phyloP scores from a whole-genome alignment of 2,797 vertebrate species.

The Microhierax caerulescens region DNA sequence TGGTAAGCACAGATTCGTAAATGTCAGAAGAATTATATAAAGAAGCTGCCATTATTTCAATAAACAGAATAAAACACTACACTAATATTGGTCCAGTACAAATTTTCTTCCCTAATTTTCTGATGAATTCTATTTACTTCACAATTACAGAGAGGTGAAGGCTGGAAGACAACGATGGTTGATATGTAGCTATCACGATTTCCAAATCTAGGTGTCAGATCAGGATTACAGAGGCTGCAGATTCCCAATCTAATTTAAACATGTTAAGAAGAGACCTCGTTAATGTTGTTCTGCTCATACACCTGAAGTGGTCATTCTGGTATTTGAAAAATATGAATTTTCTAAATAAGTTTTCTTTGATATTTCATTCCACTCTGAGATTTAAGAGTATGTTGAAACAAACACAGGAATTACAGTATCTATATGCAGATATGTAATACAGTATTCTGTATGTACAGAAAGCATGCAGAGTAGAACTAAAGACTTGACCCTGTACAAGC shows the following conservation, averaged over 20 bases:
- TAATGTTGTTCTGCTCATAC: not conserved
- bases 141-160: not conserved
- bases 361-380: not conserved
- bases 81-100: accelerated
- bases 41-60: not conserved
- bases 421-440: no score
- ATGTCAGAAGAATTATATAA: not conserved
- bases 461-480: not conserved
- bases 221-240: not conserved
- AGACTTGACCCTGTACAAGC: not conserved
- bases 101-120: not conserved
- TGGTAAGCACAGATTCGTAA: not conserved
- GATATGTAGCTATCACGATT: not conserved
- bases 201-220: not conserved
- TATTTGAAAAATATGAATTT: not conserved
- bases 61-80: not conserved
- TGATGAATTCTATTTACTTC: not conserved
- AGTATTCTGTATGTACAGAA: no score
- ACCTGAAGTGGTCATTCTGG: not conserved
- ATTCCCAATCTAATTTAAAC: not conserved
- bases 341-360: not conserved
- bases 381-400: not conserved
- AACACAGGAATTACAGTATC: not conserved
- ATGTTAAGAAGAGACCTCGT: not conserved
- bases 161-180: not conserved